These are phyloP conservation scores for Bergia sp. DNA, from an alignment of 92 coral and sea anemone genomes.

Conservation along the genomic window DNA sequence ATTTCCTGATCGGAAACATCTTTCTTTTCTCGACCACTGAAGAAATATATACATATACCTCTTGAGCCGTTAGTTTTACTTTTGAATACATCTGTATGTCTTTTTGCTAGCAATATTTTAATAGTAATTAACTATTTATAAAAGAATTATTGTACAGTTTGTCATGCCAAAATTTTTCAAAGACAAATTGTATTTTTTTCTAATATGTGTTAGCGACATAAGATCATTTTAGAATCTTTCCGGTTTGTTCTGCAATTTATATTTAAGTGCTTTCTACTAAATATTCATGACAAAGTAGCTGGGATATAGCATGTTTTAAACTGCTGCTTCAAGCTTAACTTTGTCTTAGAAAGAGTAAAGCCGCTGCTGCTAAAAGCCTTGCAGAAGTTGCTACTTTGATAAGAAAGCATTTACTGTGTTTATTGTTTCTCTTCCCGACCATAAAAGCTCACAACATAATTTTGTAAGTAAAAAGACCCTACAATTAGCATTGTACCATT, in stretches of 20 bases:
- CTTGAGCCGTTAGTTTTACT: too few species aligned
- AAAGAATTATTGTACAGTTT: too few species aligned
- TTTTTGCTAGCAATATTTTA: neutral
- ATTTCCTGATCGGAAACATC: too few species aligned
- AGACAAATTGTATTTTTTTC: neutral
- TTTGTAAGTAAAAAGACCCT: neutral
- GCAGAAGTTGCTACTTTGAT: neutral
- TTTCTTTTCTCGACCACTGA: too few species aligned
- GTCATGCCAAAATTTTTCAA: neutral
- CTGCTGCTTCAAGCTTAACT: neutral
- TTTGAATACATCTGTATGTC: too few species aligned
- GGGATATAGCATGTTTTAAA: neutral
- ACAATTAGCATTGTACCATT: neutral
- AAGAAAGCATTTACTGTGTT: neutral
- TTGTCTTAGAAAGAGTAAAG: neutral
- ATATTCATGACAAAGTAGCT: conserved; percentile 10
- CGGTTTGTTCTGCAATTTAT: neutral
- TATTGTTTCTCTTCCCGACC: neutral
- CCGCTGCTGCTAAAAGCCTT: neutral
- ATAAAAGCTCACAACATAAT: neutral
- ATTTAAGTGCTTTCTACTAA: neutral
- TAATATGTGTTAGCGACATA: neutral
- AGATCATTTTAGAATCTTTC: neutral
- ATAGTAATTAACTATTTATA: too few species aligned
- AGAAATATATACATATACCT: too few species aligned